Conservation (phyloP, 2,113 vertebrate species). For the Anarhynchus alexandrinus region DNA sequence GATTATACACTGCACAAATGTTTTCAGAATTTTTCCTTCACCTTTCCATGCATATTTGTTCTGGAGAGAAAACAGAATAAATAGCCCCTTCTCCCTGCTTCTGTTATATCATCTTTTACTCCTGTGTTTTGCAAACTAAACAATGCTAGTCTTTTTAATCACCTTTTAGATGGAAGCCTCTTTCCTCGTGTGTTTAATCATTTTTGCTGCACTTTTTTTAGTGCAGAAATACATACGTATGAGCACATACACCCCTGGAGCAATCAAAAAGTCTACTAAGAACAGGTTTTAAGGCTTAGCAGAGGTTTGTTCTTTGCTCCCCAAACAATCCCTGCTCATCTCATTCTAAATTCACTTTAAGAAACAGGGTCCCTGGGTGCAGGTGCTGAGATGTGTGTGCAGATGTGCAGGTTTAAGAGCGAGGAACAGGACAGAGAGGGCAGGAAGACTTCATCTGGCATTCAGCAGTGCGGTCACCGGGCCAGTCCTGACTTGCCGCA, state of each 20-base stretch:
- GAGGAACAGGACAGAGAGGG: neutral
- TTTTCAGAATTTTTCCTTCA: conserved; percentile 25
- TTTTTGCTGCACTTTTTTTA: neutral
- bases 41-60: conserved; percentile 9
- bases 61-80: conserved; percentile 40
- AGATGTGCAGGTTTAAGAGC: neutral
- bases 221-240: neutral
- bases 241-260: neutral
- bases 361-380: neutral
- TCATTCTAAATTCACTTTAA: neutral
- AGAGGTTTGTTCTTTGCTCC: neutral
- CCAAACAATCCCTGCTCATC: neutral
- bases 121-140: conserved; percentile 54
- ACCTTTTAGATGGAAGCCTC: conserved; percentile 33
- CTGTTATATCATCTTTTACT: conserved; percentile 26
- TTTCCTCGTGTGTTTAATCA: conserved; percentile 55
- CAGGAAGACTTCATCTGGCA: neutral
- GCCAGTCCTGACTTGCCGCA: neutral
- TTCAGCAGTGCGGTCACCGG: neutral
- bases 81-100: conserved; percentile 15
- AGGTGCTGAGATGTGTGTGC: neutral
- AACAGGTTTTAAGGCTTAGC: neutral
- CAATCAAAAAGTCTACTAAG: neutral
- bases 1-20: neutral
- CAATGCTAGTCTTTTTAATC: conserved; percentile 27